Evolutionary conservation across 2,888 invertebrate species (phyloP).

Genomic region (Archaeoteleia sp.): DNA sequence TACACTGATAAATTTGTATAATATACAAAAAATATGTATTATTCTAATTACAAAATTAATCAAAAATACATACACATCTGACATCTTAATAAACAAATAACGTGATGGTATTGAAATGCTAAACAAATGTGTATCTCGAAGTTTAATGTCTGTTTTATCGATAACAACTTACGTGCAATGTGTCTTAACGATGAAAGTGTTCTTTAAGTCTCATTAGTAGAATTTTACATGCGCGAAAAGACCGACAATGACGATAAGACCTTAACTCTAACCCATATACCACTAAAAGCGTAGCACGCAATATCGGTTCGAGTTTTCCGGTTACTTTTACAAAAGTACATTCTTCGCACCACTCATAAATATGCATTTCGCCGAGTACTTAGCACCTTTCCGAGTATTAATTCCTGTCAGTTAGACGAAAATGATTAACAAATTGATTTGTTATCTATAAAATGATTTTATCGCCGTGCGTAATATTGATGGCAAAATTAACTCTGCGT

Average conservation of each 20-base stretch:
- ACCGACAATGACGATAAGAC: conserved; percentile 23
- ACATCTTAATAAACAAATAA: no score
- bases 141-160: not conserved
- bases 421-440: conserved; percentile 24
- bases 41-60: no score
- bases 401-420: conserved; percentile 4
- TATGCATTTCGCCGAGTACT: conserved; percentile 18
- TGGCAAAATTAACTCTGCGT: no score
- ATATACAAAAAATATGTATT: no score
- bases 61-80: no score
- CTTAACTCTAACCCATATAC: conserved; percentile 18
- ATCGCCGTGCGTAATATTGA: conserved; percentile 1
- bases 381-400: conserved; percentile 17
- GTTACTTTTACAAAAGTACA: conserved; percentile 1
- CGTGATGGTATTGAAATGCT: no score
- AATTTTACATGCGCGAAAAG: conserved; percentile 19
- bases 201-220: conserved; percentile 12
- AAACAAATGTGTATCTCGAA: no score
- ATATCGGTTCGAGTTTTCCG: conserved; percentile 19
- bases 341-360: conserved; percentile 17
- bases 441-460: conserved; percentile 16
- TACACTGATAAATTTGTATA: no score
- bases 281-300: conserved; percentile 9
- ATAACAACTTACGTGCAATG: not conserved
- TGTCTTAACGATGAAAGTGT: conserved; percentile 10